Conservation (phyloP, 2,113 vertebrate species). For the Chaetodon auriga region DNA sequence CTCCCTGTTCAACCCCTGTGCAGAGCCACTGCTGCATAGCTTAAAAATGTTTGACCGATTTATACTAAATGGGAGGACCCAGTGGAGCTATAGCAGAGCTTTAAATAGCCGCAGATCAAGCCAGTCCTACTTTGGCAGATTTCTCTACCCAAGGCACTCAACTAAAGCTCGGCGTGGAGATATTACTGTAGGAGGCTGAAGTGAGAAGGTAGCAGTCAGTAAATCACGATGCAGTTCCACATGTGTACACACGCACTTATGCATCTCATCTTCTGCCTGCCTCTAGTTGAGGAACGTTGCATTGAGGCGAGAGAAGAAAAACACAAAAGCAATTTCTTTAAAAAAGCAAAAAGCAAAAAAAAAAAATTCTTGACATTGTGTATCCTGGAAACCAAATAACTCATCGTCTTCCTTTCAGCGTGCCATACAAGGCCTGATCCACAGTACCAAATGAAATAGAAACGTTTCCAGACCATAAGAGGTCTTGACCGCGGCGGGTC, state of each 20-base stretch:
- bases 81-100: constrained; percentile 61
- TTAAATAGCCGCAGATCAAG: constrained; percentile 75
- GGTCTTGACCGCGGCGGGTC: constrained; percentile 23
- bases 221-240: constrained; percentile 35
- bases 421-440: constrained; percentile 33
- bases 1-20: not conserved
- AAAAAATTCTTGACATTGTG: not conserved
- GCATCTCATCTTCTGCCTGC: not conserved
- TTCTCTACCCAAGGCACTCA: constrained; percentile 27
- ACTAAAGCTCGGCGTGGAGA: constrained; percentile 51
- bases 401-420: not conserved
- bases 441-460: constrained; percentile 45
- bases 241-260: constrained; percentile 4
- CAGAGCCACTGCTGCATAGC: constrained; percentile 45
- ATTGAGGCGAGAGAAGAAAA: not conserved
- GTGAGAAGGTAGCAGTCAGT: constrained; percentile 24
- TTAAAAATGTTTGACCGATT: constrained; percentile 72
- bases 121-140: constrained; percentile 72
- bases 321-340: not conserved
- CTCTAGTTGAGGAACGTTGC: not conserved
- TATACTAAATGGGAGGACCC: constrained; percentile 55
- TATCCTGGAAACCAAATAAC: constrained; percentile 12
- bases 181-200: constrained; percentile 14
- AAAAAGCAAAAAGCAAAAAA: not conserved
- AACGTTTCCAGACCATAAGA: constrained; percentile 70